Evolutionary conservation across 2,113 vertebrate genomes (phyloP).

Genomic region (Coptodon bakossiorum): DNA sequence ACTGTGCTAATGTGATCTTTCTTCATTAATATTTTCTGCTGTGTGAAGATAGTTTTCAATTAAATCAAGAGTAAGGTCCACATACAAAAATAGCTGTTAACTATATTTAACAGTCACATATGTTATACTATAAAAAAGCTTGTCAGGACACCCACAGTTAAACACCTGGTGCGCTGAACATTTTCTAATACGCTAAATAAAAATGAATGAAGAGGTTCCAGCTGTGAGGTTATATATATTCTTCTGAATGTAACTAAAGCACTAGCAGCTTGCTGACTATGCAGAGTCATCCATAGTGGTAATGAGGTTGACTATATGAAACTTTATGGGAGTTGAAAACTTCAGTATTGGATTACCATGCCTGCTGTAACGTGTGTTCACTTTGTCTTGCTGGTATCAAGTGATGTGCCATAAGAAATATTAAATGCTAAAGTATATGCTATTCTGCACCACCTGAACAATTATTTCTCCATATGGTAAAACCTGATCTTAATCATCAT

Average conservation of each 20-base stretch:
- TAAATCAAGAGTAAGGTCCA: background rate
- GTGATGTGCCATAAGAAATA: background rate
- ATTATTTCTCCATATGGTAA: background rate
- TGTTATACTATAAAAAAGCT: background rate
- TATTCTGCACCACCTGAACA: background rate
- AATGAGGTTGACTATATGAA: background rate
- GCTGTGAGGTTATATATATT: background rate
- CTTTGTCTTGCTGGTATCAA: background rate
- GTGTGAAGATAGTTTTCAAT: background rate
- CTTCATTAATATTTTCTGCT: background rate
- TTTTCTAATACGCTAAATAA: background rate
- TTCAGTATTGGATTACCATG: background rate
- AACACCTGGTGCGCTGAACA: background rate
- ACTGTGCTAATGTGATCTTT: background rate
- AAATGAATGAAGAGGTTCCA: background rate
- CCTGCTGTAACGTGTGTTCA: background rate
- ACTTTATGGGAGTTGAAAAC: background rate
- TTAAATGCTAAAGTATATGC: background rate
- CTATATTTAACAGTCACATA: background rate
- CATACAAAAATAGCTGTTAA: background rate
- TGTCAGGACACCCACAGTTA: background rate
- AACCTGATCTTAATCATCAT: background rate
- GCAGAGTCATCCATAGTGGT: background rate
- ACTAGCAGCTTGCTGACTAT: background rate
- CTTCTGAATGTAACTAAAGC: background rate